Evolutionary conservation across 2,888 invertebrate species (phyloP).

Genomic region (Orchesellides sinensis): DNA sequence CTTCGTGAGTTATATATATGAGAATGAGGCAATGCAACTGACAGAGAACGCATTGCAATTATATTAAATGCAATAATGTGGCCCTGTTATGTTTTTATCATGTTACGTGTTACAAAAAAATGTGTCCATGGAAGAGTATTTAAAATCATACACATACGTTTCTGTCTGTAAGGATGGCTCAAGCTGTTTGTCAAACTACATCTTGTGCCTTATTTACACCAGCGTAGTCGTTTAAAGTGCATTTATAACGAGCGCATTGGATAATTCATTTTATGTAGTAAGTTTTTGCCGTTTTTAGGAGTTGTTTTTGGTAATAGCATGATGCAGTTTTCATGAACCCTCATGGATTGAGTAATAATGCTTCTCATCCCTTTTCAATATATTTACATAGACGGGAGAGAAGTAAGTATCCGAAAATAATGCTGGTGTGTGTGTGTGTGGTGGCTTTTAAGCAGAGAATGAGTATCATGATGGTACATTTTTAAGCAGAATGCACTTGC

Average conservation of each 20-base stretch:
- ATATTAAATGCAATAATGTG: constrained; percentile 30
- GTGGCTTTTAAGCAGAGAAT: neutral
- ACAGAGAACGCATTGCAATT: too few relatives aligned
- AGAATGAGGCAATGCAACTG: neutral
- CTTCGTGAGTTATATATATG: neutral
- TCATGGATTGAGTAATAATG: too few relatives aligned
- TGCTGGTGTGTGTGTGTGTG: neutral
- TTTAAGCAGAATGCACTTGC: constrained; percentile 17
- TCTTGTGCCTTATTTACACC: constrained; percentile 12
- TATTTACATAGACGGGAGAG: too few relatives aligned
- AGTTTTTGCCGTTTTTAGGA: neutral
- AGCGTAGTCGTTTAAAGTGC: too few relatives aligned
- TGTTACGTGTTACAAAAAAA: too few relatives aligned
- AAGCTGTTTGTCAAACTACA: constrained; percentile 45
- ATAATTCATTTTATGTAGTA: too few relatives aligned
- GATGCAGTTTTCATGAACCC: too few relatives aligned
- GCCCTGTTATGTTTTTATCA: constrained; percentile 36
- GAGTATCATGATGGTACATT: neutral
- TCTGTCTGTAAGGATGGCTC: constrained; percentile 7
- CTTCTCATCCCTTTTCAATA: too few relatives aligned
- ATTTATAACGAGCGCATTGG: too few relatives aligned
- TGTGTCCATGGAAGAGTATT: too few relatives aligned
- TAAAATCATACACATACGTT: constrained; percentile 2
- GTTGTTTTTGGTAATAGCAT: too few relatives aligned
- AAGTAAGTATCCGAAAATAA: neutral